Evolutionary conservation across 2,113 vertebrate species (phyloP), one percentile per base, ranked within the genome.

Genomic region (Notothenia coriiceps): DNA sequence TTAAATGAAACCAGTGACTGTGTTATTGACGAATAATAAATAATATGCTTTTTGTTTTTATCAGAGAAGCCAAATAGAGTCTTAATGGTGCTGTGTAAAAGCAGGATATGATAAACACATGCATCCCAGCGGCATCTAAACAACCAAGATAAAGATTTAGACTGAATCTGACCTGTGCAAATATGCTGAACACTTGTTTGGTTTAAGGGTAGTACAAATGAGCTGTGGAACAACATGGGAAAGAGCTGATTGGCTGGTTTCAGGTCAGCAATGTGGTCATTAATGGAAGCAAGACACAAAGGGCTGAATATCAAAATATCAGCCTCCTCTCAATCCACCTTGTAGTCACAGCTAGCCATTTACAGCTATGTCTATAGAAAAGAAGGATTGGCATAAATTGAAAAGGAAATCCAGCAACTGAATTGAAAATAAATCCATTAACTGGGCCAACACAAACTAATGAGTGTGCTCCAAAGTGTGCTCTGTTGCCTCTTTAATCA

Each of bases 1-100:
- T 72, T 77, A 65, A 73, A 74, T 86, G 55, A 81, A 75, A 81
- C 66, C 22, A 20, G 17, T 29, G 77, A 62, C 52, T 73, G 73
- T 44, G 50, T 72, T 4, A 73, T 61, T 46, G n/a, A 50, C 2
- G 51, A 25, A 61, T 11, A 70, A 79, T 77, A 40, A 40, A 40
- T 40, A 7, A 40, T 35, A 35, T 25, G 29, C 29, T 6, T 35
- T 40, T 35, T 35, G 4, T 40, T 40, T 29, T 29, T 29, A 50
- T 59, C 51, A 57, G 22, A 4, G 0, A 70, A 29, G 29, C 29
- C 29, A 29, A 29, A 3, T 3, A 29, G 29, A 40, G 35, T 59
- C 22, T 25, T n/a, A 6, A 67, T 18, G 10, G 2, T 43, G 40
- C 35, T 54, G 0, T 65, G 35, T 40, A 40, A 5, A 40, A 50